Percentiles rank a stretch among this genome's conserved stretches.
phyloP scores from a whole-genome alignment of 2,113 vertebrate genomes.

The Etia nguti region DNA sequence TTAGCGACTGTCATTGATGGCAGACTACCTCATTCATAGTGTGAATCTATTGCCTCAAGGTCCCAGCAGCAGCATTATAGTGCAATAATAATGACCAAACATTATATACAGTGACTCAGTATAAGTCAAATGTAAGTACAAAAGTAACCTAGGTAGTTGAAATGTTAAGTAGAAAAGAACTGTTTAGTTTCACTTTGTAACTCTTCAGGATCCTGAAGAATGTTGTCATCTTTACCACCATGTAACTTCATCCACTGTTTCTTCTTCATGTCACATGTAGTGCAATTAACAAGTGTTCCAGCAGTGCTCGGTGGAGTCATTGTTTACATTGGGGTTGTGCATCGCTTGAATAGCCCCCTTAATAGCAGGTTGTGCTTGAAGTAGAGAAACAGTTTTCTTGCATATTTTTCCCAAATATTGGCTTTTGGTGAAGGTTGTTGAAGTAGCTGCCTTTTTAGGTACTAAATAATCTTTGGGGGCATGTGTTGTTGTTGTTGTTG shows the following conservation, averaged over 20 bases:
- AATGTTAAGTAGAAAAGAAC: neutral
- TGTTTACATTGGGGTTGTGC: neutral
- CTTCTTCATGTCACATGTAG: neutral
- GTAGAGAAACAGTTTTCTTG: fast-evolving
- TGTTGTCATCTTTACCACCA: neutral
- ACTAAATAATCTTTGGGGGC: neutral
- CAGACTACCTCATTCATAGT: neutral
- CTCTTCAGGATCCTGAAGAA: neutral
- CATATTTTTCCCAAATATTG: neutral
- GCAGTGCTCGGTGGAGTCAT: neutral
- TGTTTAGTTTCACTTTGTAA: neutral
- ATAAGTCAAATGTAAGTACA: neutral
- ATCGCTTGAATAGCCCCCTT: neutral
- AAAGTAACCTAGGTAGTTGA: neutral
- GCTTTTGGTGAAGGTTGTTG: neutral
- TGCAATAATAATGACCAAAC: neutral
- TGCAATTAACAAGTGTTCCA: neutral
- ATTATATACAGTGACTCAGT: neutral
- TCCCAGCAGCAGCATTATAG: neutral
- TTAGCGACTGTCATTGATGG: neutral
- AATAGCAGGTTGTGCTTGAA: neutral
- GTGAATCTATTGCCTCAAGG: neutral
- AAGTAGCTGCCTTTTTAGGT: neutral
- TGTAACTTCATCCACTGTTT: neutral
- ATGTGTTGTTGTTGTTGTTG: neutral